Base-by-base conservation (phyloP, 1,140 invertebrate genomes). In the Drosophila mojavensis region DNA sequence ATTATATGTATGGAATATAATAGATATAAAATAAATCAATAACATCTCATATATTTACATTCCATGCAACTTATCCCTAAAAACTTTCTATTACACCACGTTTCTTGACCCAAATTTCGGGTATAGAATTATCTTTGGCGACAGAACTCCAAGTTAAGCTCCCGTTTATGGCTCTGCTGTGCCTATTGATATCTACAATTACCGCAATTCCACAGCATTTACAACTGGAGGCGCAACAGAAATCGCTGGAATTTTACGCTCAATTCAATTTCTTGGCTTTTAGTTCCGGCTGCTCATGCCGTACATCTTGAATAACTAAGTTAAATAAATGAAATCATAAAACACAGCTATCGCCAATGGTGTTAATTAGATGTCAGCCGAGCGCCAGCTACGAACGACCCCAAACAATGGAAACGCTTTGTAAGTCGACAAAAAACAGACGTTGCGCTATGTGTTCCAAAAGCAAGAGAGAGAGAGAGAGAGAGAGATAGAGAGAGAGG, bases 241-340 rank as follows among this genome's bases (percentile, higher is more conserved):
- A 41, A 20, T 36, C 9, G 28, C 5, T 54, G 36, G 41, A 70
- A 55, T 64, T 70, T 50, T n/a, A n/a, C 11, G 30, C 9, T 54
- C 3, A 47, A 55, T 60, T 47, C 51, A 62, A 15, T 61, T 58
- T 56, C 50, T 26, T 45, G 13, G 36, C 51, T 74, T 74, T 86
- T 88, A 83, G 83, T 84, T 89, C 83, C 84, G 84, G 83, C 80
- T 89, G 79, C 84, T 88, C 82, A 68, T 50, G 77, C 55, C 53
- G 63, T 56, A 36, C 11, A 53, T 69, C 79, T 78, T 75, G 66
- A 85, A 86, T 83, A 83, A 66, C 61, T 83, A 80, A 86, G 54
- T 60, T 76, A 79, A 88, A 89, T 88, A 86, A 77, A 70, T 62
- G 47, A 54, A 79, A 68, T 61, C 71, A 65, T 86, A 86, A 88